These are phyloP conservation scores for Myotis yumanensis DNA, from an alignment of 2,113 vertebrate species.

Conservation along the genomic window DNA sequence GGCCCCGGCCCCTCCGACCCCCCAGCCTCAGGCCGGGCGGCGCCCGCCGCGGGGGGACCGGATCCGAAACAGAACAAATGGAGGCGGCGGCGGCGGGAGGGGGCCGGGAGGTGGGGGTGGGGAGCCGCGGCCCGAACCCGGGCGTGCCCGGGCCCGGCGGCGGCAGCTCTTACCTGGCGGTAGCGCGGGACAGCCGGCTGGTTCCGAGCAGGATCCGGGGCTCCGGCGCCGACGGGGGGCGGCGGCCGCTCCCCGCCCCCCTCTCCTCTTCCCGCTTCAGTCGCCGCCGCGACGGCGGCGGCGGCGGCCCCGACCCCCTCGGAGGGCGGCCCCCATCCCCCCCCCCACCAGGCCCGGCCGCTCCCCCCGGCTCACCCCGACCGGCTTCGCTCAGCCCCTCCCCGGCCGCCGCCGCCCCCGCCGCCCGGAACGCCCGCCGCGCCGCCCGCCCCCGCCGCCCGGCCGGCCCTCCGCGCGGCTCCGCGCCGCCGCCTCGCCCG, in stretches of 20 bases:
- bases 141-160: not conserved
- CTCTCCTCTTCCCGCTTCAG: constrained; percentile 65
- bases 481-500: not conserved
- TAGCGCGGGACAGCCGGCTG: constrained; percentile 60
- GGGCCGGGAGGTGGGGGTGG: constrained; percentile 51
- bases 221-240: constrained; percentile 51
- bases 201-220: constrained; percentile 37
- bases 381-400: not conserved
- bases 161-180: constrained; percentile 61
- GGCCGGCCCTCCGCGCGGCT: not conserved
- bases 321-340: constrained; percentile 67
- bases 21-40: not conserved
- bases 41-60: constrained; percentile 56
- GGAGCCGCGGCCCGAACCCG: constrained; percentile 51
- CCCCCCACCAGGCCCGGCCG: not conserved
- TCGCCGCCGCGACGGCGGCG: constrained; percentile 70
- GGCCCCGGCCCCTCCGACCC: constrained; percentile 23
- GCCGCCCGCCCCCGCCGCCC: not conserved
- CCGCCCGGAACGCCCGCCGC: constrained; percentile 19
- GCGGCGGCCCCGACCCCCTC: constrained; percentile 64
- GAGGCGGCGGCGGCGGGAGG: constrained; percentile 57
- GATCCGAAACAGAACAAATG: constrained; percentile 72
- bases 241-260: constrained; percentile 64
- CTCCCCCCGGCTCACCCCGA: not conserved
- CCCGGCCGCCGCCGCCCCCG: not conserved